Evolutionary conservation across 2,888 invertebrate genomes (phyloP).

Genomic region (Balanococcus diminutus): DNA sequence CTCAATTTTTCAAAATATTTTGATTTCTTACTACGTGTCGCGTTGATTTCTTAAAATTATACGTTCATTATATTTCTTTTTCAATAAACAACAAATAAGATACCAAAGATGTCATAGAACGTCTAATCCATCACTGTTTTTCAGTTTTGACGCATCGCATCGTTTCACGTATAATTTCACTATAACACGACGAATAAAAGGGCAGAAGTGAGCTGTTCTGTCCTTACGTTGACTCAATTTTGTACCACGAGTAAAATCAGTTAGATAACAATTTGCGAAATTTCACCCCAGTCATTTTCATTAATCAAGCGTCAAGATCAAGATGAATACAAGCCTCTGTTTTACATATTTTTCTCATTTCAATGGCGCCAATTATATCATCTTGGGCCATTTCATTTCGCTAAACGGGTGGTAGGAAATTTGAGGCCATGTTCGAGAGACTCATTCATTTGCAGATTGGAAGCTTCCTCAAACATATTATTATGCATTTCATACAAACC

Average conservation of each 20-base stretch:
- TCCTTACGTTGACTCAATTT: background rate
- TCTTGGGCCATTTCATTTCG: background rate
- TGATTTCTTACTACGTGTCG: no score
- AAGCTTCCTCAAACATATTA: no score
- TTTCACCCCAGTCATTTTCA: no score
- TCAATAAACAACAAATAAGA: background rate
- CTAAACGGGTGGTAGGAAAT: no score
- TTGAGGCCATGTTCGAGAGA: no score
- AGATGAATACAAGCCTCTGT: background rate
- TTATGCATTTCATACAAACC: no score
- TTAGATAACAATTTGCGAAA: no score
- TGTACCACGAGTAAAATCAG: no score
- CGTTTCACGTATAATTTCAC: background rate
- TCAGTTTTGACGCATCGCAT: background rate
- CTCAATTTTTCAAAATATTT: no score
- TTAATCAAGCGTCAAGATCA: slow-evolving; percentile 4
- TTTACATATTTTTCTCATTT: slow-evolving; percentile 3
- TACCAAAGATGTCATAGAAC: background rate
- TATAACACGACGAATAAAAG: background rate
- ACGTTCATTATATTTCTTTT: background rate
- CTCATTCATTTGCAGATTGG: no score
- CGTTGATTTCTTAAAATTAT: background rate
- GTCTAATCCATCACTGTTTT: background rate
- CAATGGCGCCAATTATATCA: slow-evolving; percentile 19
- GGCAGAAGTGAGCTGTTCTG: background rate